phyloP scores from a whole-genome alignment of 2,888 invertebrate genomes.

The Holacanthella duospinosa region DNA sequence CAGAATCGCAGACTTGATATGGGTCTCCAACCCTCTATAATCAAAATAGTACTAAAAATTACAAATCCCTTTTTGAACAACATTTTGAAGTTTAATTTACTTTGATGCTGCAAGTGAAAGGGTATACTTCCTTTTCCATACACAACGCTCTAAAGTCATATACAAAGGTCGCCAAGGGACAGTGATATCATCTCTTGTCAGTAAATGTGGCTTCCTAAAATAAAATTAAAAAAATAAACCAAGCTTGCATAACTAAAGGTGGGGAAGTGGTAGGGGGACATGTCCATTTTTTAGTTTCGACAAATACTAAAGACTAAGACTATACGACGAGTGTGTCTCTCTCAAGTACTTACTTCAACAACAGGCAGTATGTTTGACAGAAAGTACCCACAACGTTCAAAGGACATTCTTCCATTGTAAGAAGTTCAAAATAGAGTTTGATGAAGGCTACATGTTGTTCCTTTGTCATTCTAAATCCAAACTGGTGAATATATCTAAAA shows the following conservation, averaged over 20 bases:
- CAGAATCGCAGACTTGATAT: constrained; percentile 32
- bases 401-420: constrained; percentile 47
- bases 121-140: constrained; percentile 46
- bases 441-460: constrained; percentile 76
- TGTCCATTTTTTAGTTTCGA: not conserved
- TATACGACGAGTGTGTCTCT: not conserved
- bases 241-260: not conserved
- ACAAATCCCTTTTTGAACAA: not conserved
- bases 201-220: constrained; percentile 56
- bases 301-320: not conserved
- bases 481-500: constrained; percentile 69
- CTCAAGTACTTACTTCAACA: constrained; percentile 59
- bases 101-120: constrained; percentile 30
- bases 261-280: constrained; percentile 5
- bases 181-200: constrained; percentile 66
- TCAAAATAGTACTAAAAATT: constrained; percentile 8
- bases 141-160: constrained; percentile 52
- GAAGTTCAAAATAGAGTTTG: constrained; percentile 63
- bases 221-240: too few species aligned
- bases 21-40: constrained; percentile 32
- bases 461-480: constrained; percentile 78
- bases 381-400: constrained; percentile 56
- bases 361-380: constrained; percentile 54
- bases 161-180: constrained; percentile 80
- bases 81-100: constrained; percentile 16